phyloP scores from a whole-genome alignment of 2,113 vertebrate genomes.

The Toxotes chatareus region DNA sequence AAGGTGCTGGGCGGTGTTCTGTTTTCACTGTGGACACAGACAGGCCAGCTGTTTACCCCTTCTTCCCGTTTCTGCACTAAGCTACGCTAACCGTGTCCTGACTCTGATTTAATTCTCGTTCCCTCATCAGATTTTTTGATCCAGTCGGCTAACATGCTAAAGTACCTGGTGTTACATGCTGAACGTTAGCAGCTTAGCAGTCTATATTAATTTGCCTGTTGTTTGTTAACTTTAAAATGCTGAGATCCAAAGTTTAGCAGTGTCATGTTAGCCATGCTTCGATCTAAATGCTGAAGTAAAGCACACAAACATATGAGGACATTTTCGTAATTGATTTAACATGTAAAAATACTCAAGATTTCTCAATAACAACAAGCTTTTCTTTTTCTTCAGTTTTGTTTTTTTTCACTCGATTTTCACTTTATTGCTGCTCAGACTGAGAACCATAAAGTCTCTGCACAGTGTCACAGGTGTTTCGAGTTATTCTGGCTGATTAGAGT shows the following conservation, averaged over 20 bases:
- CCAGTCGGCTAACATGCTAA: not conserved
- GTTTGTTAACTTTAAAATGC: not conserved
- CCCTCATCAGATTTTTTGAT: too few species aligned
- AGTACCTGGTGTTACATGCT: not conserved
- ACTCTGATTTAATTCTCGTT: not conserved
- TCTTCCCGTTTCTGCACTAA: too few species aligned
- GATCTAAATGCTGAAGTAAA: not conserved
- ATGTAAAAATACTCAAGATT: not conserved
- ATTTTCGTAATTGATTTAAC: too few species aligned
- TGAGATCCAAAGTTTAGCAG: not conserved
- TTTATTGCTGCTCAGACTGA: not conserved
- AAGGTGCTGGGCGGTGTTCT: too few species aligned
- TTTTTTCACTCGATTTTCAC: not conserved
- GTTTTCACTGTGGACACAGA: too few species aligned
- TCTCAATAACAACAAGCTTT: not conserved
- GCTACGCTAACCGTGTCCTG: too few species aligned
- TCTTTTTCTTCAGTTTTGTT: not conserved
- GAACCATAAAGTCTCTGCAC: not conserved
- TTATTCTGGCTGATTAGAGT: slow-evolving; percentile 1
- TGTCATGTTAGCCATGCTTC: not conserved
- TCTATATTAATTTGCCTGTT: not conserved
- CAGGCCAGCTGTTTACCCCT: too few species aligned
- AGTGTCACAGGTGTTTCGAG: not conserved
- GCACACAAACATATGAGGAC: not conserved
- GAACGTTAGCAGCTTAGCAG: not conserved